phyloP scores from a whole-genome alignment of 2,888 invertebrate species.

The Paralinhomoeus sp. region DNA sequence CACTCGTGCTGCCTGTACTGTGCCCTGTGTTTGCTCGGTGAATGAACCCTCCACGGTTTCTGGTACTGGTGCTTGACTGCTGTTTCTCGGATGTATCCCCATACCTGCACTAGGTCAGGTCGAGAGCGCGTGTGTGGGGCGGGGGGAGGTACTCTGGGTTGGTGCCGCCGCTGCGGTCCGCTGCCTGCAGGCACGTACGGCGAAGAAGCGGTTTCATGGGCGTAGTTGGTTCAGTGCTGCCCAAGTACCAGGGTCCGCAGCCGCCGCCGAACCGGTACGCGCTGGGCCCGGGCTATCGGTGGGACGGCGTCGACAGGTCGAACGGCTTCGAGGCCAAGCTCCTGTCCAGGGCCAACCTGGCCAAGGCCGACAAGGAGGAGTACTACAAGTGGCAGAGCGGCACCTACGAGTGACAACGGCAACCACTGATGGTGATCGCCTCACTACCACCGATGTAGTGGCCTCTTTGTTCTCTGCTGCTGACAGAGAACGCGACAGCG shows the following conservation, averaged over 20 bases:
- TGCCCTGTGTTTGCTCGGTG: background rate
- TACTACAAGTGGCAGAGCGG: conserved; percentile 55
- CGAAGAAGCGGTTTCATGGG: too few species aligned
- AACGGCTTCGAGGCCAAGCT: conserved; percentile 80
- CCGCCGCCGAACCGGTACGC: conserved; percentile 67
- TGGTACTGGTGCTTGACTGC: background rate
- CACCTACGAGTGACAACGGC: background rate
- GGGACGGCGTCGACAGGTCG: conserved; percentile 95
- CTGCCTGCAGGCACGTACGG: too few species aligned
- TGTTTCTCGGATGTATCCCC: too few species aligned
- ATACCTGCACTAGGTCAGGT: too few species aligned
- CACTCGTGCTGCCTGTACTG: background rate
- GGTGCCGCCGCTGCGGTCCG: too few species aligned
- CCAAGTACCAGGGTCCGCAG: conserved; percentile 48
- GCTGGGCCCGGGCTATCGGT: conserved; percentile 73
- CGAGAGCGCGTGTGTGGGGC: too few species aligned
- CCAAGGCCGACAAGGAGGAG: conserved; percentile 53
- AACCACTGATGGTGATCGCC: too few species aligned
- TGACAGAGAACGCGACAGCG: too few species aligned
- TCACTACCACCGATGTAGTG: too few species aligned
- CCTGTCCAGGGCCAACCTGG: conserved; percentile 51
- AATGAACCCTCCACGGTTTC: background rate
- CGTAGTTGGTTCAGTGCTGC: conserved; percentile 24
- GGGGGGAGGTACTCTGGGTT: too few species aligned
- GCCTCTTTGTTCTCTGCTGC: too few species aligned